These are phyloP conservation scores for Plagiodera versicolora DNA, from an alignment of 2,888 invertebrate genomes.

Conservation along the genomic window DNA sequence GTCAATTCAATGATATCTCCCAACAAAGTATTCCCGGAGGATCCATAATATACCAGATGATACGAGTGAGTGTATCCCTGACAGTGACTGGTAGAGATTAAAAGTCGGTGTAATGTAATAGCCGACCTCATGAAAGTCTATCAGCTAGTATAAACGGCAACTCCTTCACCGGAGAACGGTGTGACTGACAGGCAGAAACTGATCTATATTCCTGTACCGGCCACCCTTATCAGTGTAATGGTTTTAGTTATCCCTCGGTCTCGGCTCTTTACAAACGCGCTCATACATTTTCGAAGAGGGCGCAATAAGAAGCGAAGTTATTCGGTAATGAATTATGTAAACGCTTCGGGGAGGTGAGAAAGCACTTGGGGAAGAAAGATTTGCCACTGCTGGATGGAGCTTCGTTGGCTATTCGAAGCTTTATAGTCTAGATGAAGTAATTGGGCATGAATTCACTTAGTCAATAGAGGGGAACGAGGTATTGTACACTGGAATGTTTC, in stretches of 20 bases:
- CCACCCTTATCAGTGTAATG: conserved; percentile 48
- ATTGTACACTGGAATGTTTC: too few relatives aligned
- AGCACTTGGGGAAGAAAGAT: background rate
- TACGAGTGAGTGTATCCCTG: too few relatives aligned
- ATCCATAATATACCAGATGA: too few relatives aligned
- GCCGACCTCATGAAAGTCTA: conserved; percentile 23
- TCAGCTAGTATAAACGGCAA: conserved; percentile 25
- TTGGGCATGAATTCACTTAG: too few relatives aligned
- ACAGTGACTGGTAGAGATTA: background rate
- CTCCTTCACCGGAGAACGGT: conserved; percentile 46
- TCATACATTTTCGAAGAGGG: conserved; percentile 48
- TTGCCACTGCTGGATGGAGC: too few relatives aligned
- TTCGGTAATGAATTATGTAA: background rate
- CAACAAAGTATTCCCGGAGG: too few relatives aligned
- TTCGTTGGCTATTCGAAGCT: too few relatives aligned
- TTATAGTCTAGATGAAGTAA: too few relatives aligned
- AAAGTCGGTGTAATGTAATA: background rate
- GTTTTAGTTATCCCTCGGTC: conserved; percentile 40
- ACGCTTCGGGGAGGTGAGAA: background rate
- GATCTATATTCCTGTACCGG: conserved; percentile 41
- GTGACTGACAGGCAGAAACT: conserved; percentile 25
- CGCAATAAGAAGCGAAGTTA: background rate
- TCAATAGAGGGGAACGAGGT: too few relatives aligned
- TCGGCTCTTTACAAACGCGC: conserved; percentile 39
- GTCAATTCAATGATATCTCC: too few relatives aligned